Conservation (phyloP, 2,113 vertebrate species). For the mouse (Mus musculus) region DNA sequence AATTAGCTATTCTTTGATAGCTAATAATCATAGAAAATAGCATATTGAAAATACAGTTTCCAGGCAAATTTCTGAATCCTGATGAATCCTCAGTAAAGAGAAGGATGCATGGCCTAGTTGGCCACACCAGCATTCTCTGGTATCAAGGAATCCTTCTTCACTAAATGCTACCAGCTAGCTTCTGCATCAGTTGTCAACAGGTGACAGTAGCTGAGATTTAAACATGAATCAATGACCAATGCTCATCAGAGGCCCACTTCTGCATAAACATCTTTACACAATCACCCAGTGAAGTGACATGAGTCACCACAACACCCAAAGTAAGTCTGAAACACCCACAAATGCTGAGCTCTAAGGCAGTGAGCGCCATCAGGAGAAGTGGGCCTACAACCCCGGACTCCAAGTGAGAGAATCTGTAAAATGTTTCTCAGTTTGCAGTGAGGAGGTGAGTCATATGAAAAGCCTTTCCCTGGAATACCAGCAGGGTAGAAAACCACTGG, state of each 20-base stretch:
- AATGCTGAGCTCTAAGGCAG: neutral
- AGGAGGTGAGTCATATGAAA: neutral
- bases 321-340: neutral
- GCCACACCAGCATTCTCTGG: neutral
- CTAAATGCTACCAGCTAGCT: neutral
- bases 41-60: neutral
- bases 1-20: neutral
- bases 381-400: neutral
- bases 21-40: neutral
- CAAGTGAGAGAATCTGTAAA: no score
- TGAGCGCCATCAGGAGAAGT: neutral
- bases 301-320: neutral
- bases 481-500: neutral
- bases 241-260: neutral
- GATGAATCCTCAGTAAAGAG: neutral
- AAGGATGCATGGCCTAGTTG: neutral
- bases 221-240: neutral
- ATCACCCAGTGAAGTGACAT: neutral
- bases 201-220: neutral
- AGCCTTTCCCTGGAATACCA: neutral
- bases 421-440: neutral
- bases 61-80: neutral
- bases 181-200: neutral
- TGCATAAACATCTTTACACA: neutral
- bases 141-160: neutral